phyloP scores from a whole-genome alignment of 2,797 vertebrate species.

The Esox masquinongy region DNA sequence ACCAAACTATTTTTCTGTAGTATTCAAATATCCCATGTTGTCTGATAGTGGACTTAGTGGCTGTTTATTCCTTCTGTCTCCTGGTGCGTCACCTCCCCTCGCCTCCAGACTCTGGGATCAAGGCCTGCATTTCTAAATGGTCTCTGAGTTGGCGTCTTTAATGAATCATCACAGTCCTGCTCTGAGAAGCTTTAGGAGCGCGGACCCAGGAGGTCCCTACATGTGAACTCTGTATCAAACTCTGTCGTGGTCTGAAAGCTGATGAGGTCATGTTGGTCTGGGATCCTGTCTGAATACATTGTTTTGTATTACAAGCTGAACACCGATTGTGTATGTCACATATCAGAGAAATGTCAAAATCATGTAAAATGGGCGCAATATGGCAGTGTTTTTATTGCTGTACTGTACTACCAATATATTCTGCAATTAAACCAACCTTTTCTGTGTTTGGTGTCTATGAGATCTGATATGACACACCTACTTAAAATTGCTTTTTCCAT shows the following conservation, averaged over 20 bases:
- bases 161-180: background rate
- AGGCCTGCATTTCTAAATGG: background rate
- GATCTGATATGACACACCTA: background rate
- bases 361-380: constrained; percentile 70
- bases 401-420: constrained; percentile 72
- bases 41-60: constrained; percentile 49
- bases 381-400: constrained; percentile 73
- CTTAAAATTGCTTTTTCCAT: too few species aligned
- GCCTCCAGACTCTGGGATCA: constrained; percentile 30
- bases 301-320: constrained; percentile 60
- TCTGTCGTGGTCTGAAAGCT: constrained; percentile 35
- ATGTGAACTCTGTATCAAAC: constrained; percentile 18
- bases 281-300: constrained; percentile 60
- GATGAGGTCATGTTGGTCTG: constrained; percentile 49
- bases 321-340: constrained; percentile 61
- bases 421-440: constrained; percentile 74
- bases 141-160: background rate
- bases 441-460: constrained; percentile 16
- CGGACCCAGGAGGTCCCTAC: background rate
- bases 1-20: constrained; percentile 58
- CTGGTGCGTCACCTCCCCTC: constrained; percentile 36
- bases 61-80: constrained; percentile 54
- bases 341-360: constrained; percentile 21
- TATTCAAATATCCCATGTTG: constrained; percentile 23
- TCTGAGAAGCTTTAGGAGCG: background rate